A percentile compares a stretch with the other conserved stretches of the same genome.
phyloP scores from a whole-genome alignment of 2,113 vertebrate species.

The Zeus faber region DNA sequence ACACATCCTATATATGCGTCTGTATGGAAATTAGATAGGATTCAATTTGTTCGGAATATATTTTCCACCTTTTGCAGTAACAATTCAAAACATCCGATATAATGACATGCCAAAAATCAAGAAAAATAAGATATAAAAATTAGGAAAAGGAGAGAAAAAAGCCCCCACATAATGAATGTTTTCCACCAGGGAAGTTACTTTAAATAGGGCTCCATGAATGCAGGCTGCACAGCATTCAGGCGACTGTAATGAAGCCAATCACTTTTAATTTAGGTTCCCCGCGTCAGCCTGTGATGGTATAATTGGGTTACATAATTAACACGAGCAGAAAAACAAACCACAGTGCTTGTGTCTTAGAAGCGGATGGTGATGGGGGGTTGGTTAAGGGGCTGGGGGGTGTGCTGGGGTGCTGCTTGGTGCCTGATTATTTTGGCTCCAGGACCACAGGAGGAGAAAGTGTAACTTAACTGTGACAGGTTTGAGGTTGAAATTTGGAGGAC shows the following conservation, averaged over 20 bases:
- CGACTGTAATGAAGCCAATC: slow-evolving; percentile 70
- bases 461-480: too few species aligned
- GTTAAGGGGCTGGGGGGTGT: slow-evolving; percentile 1
- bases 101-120: slow-evolving; percentile 27
- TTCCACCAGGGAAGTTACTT: slow-evolving; percentile 47
- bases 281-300: slow-evolving; percentile 62
- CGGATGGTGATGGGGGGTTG: slow-evolving; percentile 16
- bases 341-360: slow-evolving; percentile 54
- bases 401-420: slow-evolving; percentile 37
- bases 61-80: not conserved
- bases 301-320: slow-evolving; percentile 75
- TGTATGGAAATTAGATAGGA: too few species aligned
- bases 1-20: slow-evolving; percentile 24
- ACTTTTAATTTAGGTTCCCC: slow-evolving; percentile 68
- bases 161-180: slow-evolving; percentile 19
- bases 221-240: slow-evolving; percentile 47
- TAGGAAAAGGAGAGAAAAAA: not conserved
- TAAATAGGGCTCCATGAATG: slow-evolving; percentile 52
- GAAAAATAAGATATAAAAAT: slow-evolving; percentile 10
- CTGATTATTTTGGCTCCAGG: slow-evolving; percentile 50
- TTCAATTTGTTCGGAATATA: not conserved
- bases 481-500: too few species aligned
- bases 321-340: slow-evolving; percentile 63
- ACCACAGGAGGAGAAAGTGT: slow-evolving; percentile 17
- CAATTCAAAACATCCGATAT: slow-evolving; percentile 29